A percentile compares a stretch with the other conserved stretches of the same genome.
These are phyloP conservation scores for Pristionchus arcanus DNA, from an alignment of 2,888 invertebrate species.

Conservation along the genomic window DNA sequence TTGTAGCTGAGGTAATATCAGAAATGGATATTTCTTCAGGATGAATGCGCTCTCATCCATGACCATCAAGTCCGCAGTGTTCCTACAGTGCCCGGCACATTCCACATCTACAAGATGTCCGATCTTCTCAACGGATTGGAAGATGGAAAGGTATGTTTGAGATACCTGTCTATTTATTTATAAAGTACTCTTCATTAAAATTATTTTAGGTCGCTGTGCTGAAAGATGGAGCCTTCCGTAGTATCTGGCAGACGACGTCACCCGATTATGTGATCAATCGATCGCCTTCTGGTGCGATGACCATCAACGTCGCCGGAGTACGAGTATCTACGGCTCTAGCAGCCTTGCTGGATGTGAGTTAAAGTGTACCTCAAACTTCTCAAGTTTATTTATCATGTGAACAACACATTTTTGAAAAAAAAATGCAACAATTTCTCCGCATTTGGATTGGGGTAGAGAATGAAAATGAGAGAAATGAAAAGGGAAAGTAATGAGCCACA, in stretches of 20 bases:
- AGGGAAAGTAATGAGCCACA: too few relatives aligned
- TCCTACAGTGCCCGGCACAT: conserved; percentile 67
- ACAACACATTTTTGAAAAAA: neutral
- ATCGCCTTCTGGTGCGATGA: neutral
- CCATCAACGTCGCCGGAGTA: neutral
- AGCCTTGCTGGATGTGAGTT: neutral
- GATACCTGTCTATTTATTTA: neutral
- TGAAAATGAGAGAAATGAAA: too few relatives aligned
- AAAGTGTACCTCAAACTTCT: too few relatives aligned
- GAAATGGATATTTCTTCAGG: neutral
- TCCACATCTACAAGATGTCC: conserved; percentile 63
- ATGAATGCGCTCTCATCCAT: conserved; percentile 55
- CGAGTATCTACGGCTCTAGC: neutral
- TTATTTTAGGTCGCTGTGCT: neutral
- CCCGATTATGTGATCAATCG: conserved; percentile 17
- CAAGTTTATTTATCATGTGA: too few relatives aligned
- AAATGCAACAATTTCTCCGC: too few relatives aligned
- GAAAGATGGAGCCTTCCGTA: neutral
- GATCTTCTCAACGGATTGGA: neutral
- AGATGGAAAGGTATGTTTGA: neutral
- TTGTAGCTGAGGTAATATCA: neutral
- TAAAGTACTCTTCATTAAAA: neutral
- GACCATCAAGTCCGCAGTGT: conserved; percentile 64
- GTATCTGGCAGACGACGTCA: conserved; percentile 14
- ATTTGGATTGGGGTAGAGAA: too few relatives aligned